A percentile compares a stretch with the other conserved stretches of the same genome.
Conservation (phyloP, 2,888 invertebrate genomes). For the Polydrusus tereticollis region DNA sequence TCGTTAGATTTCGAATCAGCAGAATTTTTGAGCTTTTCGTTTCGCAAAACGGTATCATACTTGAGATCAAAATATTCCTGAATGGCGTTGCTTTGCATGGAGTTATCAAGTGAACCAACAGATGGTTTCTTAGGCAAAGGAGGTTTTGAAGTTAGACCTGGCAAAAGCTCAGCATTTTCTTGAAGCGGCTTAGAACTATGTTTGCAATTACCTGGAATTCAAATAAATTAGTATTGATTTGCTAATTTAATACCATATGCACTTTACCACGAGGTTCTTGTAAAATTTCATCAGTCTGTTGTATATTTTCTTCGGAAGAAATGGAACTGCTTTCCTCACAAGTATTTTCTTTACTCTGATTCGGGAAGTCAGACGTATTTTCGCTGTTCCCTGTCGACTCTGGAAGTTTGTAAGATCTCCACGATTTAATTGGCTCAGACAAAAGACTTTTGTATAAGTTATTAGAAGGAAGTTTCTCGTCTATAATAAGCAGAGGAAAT, state of each 20-base stretch:
- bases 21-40: conserved; percentile 15
- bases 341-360: conserved; percentile 52
- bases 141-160: conserved; percentile 63
- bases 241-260: not conserved
- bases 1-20: no score
- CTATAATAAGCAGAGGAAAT: conserved; percentile 53
- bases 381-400: conserved; percentile 23
- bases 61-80: conserved; percentile 57
- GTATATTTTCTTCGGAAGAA: conserved; percentile 51
- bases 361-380: conserved; percentile 46
- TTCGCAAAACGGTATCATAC: conserved; percentile 47
- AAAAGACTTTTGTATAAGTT: conserved; percentile 60
- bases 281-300: conserved; percentile 15
- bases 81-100: conserved; percentile 50
- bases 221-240: not conserved
- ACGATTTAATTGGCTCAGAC: conserved; percentile 59
- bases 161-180: conserved; percentile 44
- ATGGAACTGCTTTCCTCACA: conserved; percentile 52
- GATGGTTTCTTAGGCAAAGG: conserved; percentile 62
- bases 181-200: not conserved
- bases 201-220: not conserved
- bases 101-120: conserved; percentile 15
- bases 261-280: conserved; percentile 13
- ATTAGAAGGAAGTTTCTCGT: conserved; percentile 58
- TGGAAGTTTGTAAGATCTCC: conserved; percentile 51